Conservation (phyloP, 2,113 vertebrate genomes). For the Indicator maculatus region DNA sequence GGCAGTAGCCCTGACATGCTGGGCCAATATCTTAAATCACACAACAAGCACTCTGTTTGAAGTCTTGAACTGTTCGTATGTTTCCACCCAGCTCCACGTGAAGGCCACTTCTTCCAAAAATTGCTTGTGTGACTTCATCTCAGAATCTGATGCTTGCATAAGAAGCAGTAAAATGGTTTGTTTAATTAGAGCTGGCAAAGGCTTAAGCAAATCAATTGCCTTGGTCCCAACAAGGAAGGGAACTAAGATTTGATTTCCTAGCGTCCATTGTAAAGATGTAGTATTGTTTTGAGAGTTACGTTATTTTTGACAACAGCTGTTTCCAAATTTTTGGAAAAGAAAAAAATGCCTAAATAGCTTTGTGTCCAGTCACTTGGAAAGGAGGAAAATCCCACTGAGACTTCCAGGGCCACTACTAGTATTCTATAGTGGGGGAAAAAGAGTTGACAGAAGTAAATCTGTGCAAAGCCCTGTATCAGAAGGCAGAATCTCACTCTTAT, state of each 20-base stretch:
- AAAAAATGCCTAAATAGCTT: background rate
- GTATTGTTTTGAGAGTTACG: background rate
- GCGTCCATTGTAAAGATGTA: background rate
- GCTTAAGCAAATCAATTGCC: background rate
- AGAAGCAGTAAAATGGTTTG: background rate
- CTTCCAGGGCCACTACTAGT: background rate
- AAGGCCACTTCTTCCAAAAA: background rate
- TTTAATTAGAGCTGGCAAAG: conserved; percentile 32
- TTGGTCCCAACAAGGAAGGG: background rate
- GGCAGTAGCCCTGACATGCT: conserved; percentile 15
- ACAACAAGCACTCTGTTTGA: background rate
- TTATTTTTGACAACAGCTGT: background rate
- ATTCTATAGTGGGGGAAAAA: background rate
- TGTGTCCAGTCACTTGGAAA: background rate
- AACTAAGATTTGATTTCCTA: background rate
- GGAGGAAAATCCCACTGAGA: background rate
- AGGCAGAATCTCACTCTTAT: background rate
- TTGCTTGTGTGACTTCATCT: background rate
- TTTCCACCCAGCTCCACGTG: background rate
- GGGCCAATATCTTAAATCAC: conserved; percentile 39
- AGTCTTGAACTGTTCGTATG: conserved; percentile 25
- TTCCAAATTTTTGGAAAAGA: background rate
- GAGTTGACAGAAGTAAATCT: background rate
- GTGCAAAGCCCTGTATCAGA: background rate
- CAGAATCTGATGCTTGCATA: background rate